Conservation (phyloP, 2,113 vertebrate species). For the Piaya cayana region DNA sequence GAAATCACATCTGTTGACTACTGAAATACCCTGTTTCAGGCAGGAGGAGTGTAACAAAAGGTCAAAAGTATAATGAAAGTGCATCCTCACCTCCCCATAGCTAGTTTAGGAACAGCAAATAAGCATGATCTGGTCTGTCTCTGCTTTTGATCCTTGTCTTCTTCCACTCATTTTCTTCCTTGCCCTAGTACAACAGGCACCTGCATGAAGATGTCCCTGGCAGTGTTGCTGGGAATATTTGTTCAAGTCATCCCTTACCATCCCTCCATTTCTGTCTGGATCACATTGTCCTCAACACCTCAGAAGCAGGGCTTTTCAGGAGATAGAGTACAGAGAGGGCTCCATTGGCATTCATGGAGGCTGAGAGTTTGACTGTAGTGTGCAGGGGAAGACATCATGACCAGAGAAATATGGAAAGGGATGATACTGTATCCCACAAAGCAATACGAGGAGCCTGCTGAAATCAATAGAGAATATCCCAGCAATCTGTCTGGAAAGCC, state of each 20-base stretch:
- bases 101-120: background rate
- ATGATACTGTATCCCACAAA: background rate
- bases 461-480: background rate
- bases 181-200: background rate
- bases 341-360: background rate
- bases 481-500: background rate
- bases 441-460: background rate
- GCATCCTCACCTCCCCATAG: background rate
- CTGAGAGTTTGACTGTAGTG: background rate
- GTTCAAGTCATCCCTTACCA: background rate
- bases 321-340: background rate
- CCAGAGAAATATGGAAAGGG: background rate
- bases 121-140: background rate
- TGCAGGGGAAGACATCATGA: background rate
- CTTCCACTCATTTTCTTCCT: background rate
- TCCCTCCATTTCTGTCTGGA: background rate
- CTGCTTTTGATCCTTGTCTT: background rate
- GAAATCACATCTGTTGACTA: background rate
- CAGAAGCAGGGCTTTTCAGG: background rate
- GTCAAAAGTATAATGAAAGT: background rate
- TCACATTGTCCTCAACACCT: background rate
- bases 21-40: background rate
- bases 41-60: background rate
- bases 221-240: background rate
- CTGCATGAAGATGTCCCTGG: background rate